These are phyloP conservation scores for Elaphurus davidianus DNA, from an alignment of 2,113 vertebrate genomes.

Conservation along the genomic window DNA sequence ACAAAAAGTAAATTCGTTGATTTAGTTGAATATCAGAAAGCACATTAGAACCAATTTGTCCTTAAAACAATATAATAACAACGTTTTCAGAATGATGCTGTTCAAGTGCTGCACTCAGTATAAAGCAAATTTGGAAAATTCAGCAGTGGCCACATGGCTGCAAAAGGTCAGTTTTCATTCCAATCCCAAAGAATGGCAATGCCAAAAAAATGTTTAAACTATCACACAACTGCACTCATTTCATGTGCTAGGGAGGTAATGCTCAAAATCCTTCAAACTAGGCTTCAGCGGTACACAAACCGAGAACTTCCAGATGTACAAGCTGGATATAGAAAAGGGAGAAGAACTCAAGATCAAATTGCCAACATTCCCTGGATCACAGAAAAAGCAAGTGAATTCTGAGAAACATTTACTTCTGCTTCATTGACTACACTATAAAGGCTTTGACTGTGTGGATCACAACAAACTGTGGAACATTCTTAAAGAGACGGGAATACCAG, in stretches of 20 bases:
- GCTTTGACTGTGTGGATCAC: background rate
- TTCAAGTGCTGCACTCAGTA: background rate
- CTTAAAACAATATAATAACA: background rate
- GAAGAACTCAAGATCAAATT: background rate
- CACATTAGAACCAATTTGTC: background rate
- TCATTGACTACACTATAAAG: background rate
- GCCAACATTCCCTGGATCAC: background rate
- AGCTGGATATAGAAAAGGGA: background rate
- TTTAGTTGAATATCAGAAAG: constrained; percentile 3
- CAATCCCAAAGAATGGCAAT: background rate
- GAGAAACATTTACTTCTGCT: background rate
- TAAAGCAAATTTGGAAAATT: background rate
- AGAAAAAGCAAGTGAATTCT: background rate
- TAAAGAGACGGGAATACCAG: background rate
- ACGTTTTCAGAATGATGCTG: background rate
- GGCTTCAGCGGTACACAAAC: background rate
- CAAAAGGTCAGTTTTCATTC: background rate
- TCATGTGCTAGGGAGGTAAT: background rate
- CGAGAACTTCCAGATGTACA: background rate
- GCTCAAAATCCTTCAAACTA: background rate
- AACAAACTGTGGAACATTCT: background rate
- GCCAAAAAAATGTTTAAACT: background rate
- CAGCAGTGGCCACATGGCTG: background rate
- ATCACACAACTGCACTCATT: background rate
- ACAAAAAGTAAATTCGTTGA: background rate